Percentiles rank a stretch among this genome's conserved stretches.
phyloP scores from a whole-genome alignment of 2,888 invertebrate genomes.

The Hydrotaea diabolus region DNA sequence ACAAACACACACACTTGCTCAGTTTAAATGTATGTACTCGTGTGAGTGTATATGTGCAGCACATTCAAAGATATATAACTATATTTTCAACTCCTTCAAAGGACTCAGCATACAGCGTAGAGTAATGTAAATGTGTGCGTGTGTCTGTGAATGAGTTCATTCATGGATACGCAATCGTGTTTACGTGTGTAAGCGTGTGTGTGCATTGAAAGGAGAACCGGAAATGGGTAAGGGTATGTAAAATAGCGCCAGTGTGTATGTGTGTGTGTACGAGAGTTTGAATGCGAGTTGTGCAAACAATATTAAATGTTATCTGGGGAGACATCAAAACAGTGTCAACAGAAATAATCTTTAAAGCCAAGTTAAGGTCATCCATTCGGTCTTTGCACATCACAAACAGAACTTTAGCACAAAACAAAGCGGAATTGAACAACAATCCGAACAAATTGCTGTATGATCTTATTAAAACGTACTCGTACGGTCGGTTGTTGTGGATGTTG shows the following conservation, averaged over 20 bases:
- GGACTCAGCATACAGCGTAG: conserved; percentile 1
- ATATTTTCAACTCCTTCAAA: conserved; percentile 16
- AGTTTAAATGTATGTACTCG: not conserved
- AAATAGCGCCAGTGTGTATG: not conserved
- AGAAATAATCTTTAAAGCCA: conserved; percentile 63
- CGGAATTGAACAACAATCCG: conserved; percentile 20
- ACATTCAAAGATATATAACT: not conserved
- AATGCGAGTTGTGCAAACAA: conserved; percentile 55
- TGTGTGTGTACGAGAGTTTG: not conserved
- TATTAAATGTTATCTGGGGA: conserved; percentile 64
- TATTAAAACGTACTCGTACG: conserved; percentile 46
- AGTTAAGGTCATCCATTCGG: conserved; percentile 57
- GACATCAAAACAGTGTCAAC: conserved; percentile 64
- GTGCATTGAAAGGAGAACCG: not conserved
- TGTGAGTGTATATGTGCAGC: not conserved
- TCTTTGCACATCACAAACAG: conserved; percentile 53
- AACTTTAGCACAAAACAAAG: conserved; percentile 26
- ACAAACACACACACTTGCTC: not conserved
- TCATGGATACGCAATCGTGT: not conserved
- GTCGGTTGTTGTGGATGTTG: conserved; percentile 4
- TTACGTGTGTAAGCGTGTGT: not conserved
- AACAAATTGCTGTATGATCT: conserved; percentile 58
- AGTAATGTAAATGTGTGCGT: not conserved
- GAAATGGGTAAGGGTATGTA: not conserved
- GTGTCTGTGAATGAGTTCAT: conserved; percentile 13